Evolutionary conservation across 2,113 vertebrate species (phyloP).

Genomic region (Esox niger): DNA sequence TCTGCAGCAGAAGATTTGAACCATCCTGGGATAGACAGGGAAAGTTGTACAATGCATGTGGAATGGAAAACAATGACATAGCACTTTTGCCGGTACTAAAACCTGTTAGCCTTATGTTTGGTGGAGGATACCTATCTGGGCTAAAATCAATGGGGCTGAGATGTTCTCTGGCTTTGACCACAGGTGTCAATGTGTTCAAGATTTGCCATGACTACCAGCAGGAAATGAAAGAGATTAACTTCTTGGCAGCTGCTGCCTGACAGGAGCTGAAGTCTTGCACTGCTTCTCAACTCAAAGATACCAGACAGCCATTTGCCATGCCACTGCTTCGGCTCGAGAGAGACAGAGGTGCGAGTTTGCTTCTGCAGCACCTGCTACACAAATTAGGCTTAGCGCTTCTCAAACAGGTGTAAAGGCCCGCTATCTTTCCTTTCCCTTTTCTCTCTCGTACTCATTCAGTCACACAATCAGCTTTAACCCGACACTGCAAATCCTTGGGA

Average conservation of each 20-base stretch:
- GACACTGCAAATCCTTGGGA: background rate
- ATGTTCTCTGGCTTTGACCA: background rate
- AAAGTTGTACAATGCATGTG: slow-evolving; percentile 1
- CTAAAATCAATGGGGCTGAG: background rate
- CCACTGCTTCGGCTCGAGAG: slow-evolving; percentile 5
- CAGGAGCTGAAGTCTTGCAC: slow-evolving; percentile 11
- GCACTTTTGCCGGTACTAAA: background rate
- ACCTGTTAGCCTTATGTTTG: background rate
- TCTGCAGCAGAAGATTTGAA: too few relatives aligned
- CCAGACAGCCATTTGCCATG: slow-evolving; percentile 16
- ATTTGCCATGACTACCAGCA: background rate
- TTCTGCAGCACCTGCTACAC: slow-evolving; percentile 34
- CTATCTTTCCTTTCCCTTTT: slow-evolving; percentile 2
- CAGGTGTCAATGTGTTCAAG: background rate
- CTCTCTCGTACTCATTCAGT: slow-evolving; percentile 5
- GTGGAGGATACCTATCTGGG: background rate
- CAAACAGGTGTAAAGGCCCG: slow-evolving; percentile 9
- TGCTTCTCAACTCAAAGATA: background rate
- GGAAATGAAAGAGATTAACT: background rate
- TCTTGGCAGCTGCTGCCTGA: background rate
- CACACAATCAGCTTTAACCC: too few relatives aligned
- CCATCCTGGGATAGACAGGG: background rate
- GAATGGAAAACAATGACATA: background rate
- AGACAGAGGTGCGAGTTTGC: slow-evolving; percentile 21
- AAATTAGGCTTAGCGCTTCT: slow-evolving; percentile 7